These are phyloP conservation scores for Myrmecophaga tridactyla DNA, from an alignment of 2,113 vertebrate genomes.

Conservation along the genomic window DNA sequence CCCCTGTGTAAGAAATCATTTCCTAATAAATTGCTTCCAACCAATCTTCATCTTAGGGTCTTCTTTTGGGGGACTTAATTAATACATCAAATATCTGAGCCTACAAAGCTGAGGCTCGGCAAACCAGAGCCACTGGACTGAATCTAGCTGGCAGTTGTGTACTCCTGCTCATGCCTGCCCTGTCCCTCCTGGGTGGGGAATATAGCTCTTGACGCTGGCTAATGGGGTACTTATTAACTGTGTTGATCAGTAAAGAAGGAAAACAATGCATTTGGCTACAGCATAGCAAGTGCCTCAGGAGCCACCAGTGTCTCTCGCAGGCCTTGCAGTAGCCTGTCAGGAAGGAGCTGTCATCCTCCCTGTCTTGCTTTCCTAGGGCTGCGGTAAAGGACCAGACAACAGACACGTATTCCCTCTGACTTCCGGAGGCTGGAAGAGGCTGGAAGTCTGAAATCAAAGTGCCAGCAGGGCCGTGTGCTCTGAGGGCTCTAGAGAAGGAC, in stretches of 20 bases:
- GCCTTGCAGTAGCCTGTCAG: not conserved
- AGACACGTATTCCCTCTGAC: too few species aligned
- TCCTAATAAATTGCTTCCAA: not conserved
- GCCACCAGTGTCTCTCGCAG: not conserved
- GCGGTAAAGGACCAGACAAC: too few species aligned
- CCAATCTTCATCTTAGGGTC: not conserved
- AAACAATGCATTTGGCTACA: not conserved
- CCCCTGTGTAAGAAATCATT: not conserved
- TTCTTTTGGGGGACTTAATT: not conserved
- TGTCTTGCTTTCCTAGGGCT: too few species aligned
- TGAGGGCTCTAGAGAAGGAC: too few species aligned
- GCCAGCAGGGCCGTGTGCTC: too few species aligned
- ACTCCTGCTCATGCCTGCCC: not conserved
- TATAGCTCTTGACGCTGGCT: not conserved
- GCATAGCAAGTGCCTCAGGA: not conserved
- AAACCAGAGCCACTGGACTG: accelerated
- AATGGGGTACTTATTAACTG: not conserved
- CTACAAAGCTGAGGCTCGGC: not conserved
- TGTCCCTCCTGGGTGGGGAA: not conserved
- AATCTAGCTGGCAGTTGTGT: not conserved
- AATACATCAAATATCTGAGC: not conserved
- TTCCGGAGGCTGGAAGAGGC: not conserved
- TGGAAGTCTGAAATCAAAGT: too few species aligned
- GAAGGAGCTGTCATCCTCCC: not conserved
- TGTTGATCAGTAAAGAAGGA: not conserved